phyloP scores from a whole-genome alignment of 2,113 vertebrate genomes.

The Synodontis membranacea region DNA sequence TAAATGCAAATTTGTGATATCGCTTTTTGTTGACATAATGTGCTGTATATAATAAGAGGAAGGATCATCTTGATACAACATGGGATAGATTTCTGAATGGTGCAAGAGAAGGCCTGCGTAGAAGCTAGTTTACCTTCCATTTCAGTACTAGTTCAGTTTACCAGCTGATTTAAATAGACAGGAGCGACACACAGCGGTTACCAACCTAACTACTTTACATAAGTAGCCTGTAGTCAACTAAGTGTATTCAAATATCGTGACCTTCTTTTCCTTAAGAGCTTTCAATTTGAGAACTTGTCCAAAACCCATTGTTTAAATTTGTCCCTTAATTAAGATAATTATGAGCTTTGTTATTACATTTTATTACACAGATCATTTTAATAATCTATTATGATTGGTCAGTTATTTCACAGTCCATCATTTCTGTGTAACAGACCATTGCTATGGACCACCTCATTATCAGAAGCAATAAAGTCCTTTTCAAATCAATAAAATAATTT shows the following conservation, averaged over 20 bases:
- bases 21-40: background rate
- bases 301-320: background rate
- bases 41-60: background rate
- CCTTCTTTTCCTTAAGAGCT: too few relatives aligned
- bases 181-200: background rate
- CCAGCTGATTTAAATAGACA: background rate
- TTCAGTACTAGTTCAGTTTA: background rate
- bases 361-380: too few relatives aligned
- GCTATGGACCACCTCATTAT: too few relatives aligned
- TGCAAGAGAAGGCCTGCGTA: background rate
- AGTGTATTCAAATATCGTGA: background rate
- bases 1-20: background rate
- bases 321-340: background rate
- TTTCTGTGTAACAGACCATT: too few relatives aligned
- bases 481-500: too few relatives aligned
- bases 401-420: too few relatives aligned
- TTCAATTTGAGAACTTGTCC: too few relatives aligned
- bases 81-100: background rate
- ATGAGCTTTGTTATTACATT: background rate
- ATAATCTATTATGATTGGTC: too few relatives aligned
- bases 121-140: background rate
- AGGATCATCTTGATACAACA: background rate
- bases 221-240: background rate
- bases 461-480: too few relatives aligned
- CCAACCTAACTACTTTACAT: background rate